Percentiles rank a stretch among this genome's conserved stretches.
Conservation (phyloP, 1,140 invertebrate species). For the Neotoxoptera formosana region DNA sequence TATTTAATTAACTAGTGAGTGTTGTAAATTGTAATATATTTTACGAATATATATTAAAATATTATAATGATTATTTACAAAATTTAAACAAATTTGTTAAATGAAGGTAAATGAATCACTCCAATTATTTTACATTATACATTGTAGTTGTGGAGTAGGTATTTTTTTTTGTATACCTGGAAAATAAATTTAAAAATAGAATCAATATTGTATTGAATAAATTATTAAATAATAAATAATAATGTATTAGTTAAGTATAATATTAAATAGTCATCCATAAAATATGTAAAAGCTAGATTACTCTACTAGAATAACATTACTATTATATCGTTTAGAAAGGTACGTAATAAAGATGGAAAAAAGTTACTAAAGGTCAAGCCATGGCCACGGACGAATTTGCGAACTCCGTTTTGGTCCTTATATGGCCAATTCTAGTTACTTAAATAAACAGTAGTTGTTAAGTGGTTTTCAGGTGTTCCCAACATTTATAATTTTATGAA, state of each 20-base stretch:
- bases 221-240: neutral
- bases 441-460: slow-evolving; percentile 49
- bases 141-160: neutral
- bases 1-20: neutral
- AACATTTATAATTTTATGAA: slow-evolving; percentile 32
- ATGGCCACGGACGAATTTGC: slow-evolving; percentile 42
- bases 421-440: slow-evolving; percentile 54
- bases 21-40: neutral
- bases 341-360: neutral
- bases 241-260: neutral
- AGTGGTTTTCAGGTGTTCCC: slow-evolving; percentile 51
- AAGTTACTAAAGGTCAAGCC: slow-evolving; percentile 34
- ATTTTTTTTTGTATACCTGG: neutral
- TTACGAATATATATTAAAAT: neutral
- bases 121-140: neutral
- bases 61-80: neutral
- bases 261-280: neutral
- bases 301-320: neutral
- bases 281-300: neutral
- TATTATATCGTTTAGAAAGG: slow-evolving; percentile 30
- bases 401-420: slow-evolving; percentile 45
- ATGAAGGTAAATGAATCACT: neutral
- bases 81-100: neutral
- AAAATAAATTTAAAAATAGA: neutral
- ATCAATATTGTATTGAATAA: neutral